phyloP scores from a whole-genome alignment of 2,113 vertebrate species.

The Charadrius vociferus region DNA sequence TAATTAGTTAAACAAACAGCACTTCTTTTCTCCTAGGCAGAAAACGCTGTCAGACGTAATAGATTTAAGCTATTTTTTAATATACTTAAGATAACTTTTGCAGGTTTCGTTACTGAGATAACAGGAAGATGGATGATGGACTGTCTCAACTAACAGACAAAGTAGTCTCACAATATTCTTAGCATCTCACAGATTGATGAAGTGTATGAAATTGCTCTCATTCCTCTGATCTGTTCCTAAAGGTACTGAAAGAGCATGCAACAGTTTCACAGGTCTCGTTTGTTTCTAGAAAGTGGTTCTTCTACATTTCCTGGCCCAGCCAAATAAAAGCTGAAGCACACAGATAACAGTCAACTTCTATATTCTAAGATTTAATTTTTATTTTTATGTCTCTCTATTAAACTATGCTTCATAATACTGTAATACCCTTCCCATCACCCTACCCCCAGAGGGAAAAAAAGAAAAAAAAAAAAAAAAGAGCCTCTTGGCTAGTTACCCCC shows the following conservation, averaged over 20 bases:
- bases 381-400: background rate
- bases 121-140: background rate
- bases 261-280: background rate
- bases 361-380: background rate
- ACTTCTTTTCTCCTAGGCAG: background rate
- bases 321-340: background rate
- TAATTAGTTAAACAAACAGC: conserved; percentile 45
- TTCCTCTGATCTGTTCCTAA: background rate
- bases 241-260: background rate
- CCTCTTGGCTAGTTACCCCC: background rate
- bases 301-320: background rate
- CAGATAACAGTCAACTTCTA: background rate
- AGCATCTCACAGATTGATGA: background rate
- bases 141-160: background rate
- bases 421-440: background rate
- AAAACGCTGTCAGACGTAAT: background rate
- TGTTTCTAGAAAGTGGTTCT: background rate
- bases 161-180: background rate
- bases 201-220: background rate
- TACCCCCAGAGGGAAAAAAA: too few relatives aligned
- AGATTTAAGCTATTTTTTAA: background rate
- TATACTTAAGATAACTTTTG: background rate
- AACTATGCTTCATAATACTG: background rate
- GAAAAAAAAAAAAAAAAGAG: too few relatives aligned
- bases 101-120: background rate